phyloP scores from a whole-genome alignment of 2,113 vertebrate species.

The Coracopsis vasa region DNA sequence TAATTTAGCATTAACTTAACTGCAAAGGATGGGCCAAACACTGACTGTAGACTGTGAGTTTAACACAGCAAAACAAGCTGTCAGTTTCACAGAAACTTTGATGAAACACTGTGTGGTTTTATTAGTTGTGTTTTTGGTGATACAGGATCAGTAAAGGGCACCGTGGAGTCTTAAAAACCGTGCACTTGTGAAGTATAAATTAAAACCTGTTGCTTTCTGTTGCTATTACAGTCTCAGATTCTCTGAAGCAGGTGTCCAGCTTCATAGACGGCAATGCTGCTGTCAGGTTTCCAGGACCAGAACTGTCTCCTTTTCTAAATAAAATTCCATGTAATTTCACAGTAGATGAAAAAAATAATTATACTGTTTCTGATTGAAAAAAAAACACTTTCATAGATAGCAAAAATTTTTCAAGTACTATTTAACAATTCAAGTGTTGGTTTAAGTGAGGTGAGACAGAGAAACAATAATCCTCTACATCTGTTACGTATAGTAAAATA shows the following conservation, averaged over 20 bases:
- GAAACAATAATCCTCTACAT: background rate
- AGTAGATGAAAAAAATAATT: background rate
- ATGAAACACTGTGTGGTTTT: background rate
- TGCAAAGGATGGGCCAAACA: fast-evolving
- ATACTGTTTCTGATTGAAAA: background rate
- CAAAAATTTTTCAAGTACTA: background rate
- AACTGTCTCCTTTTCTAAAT: background rate
- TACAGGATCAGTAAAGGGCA: background rate
- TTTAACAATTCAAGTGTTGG: background rate
- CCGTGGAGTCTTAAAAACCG: background rate
- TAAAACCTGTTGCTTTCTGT: background rate
- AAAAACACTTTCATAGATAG: background rate
- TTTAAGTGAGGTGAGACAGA: background rate
- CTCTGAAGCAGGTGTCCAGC: background rate
- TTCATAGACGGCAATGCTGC: background rate
- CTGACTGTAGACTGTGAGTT: background rate
- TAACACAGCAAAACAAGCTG: background rate
- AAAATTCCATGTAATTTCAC: background rate
- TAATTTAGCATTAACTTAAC: background rate
- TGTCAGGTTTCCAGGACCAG: background rate
- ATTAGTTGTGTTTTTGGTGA: background rate
- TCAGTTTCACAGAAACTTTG: background rate
- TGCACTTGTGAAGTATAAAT: background rate
- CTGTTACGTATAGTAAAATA: background rate
- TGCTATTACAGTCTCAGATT: background rate